Evolutionary conservation across 2,888 invertebrate genomes (phyloP), one percentile per base, ranked within the genome.

Genomic region (Neocrepidodera transversa): DNA sequence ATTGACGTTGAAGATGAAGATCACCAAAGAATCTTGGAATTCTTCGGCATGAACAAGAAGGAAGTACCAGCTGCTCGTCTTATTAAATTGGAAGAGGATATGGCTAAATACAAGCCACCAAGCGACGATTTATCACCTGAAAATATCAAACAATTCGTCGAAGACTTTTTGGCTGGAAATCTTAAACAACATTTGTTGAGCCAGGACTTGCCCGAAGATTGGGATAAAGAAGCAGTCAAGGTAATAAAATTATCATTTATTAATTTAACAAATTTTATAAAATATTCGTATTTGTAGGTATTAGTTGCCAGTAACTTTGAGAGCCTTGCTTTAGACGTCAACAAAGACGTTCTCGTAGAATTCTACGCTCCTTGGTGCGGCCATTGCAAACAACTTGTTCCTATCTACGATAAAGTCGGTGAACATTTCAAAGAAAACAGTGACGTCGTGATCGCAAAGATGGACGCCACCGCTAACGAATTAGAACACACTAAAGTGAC

Each of bases 351-450:
- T 48, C 86, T 99, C 59, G 97, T 99, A 66, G 98, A 99, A 84
- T 99, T 99, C 85, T 99, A 97, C 82, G 97, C 97, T 52, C 97
- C 98, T 62, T 98, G 98, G 98, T 94, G 93, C 82, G 97, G 96
- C 62, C 98, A 99, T 81, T 99, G 98, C 88, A 97, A 98, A 79
- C 95, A 97, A 80, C 85, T 99, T 74, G 93, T 86, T 54, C 99
- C 99, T 18, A 97, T 97, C 81, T 99, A 95, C 84, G 97, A 98
- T 69, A 86, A 97, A 85, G 71, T 63, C 1, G 77, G 71, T 2
- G 97, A 97, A 79, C 93, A 97, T 81, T 98, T 89, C 84, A 89
- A 91, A 81, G 90, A 91, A 74, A 81, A 88, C 70, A 87, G 87
- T 5, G 87, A 88, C 66, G 85, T 98, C 63, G 86, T 99, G 49